These are phyloP conservation scores for Equus quagga DNA, from an alignment of 2,113 vertebrate species.

Conservation along the genomic window DNA sequence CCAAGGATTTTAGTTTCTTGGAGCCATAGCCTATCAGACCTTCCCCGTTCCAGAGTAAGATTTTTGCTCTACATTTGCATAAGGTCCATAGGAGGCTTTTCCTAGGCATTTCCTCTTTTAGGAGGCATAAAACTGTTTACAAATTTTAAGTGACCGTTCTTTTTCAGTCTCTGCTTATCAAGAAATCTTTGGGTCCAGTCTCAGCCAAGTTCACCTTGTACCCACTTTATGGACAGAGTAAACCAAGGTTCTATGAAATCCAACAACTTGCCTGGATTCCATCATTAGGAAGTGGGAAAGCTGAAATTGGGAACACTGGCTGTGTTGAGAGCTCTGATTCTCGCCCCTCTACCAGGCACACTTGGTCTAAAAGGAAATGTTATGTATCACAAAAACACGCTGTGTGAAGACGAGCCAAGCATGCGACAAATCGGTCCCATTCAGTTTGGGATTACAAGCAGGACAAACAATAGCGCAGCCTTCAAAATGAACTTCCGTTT, in stretches of 20 bases:
- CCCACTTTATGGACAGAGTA: neutral
- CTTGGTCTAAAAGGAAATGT: conserved; percentile 69
- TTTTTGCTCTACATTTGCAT: neutral
- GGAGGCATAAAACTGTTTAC: neutral
- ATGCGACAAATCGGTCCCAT: conserved; percentile 15
- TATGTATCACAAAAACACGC: conserved; percentile 69
- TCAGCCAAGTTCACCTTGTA: neutral
- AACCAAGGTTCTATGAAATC: neutral
- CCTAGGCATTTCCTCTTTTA: neutral
- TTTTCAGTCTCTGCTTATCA: conserved; percentile 23
- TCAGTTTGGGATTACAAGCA: conserved; percentile 55
- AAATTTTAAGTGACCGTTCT: neutral
- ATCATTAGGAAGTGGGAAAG: neutral
- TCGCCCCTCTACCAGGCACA: neutral
- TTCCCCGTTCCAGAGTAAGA: neutral
- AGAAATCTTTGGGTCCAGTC: neutral
- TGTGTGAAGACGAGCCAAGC: conserved; percentile 72
- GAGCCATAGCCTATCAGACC: neutral
- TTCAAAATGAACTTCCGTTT: conserved; percentile 81
- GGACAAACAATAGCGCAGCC: conserved; percentile 75
- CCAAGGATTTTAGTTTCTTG: conserved; percentile 29
- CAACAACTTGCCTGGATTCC: neutral
- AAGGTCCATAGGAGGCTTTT: neutral
- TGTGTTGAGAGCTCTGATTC: neutral
- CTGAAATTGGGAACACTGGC: neutral